Base-by-base conservation (phyloP, 2,888 invertebrate genomes). In the Trichacis sp. region DNA sequence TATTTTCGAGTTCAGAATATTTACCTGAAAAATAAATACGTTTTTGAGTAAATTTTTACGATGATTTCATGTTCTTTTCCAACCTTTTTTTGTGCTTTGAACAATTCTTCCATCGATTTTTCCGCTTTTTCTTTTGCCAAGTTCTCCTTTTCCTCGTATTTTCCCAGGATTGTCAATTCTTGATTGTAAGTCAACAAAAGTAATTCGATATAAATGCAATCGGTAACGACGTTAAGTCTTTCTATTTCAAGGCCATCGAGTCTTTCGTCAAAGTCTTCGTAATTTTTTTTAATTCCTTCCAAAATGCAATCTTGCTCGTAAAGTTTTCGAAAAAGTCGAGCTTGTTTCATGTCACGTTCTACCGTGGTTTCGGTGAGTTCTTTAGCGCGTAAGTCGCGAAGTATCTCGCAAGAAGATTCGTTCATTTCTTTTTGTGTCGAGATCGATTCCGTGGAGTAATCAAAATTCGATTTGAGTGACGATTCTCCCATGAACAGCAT, bases 121-220 rank as follows among this genome's bases (percentile, higher is more conserved):
- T 88, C 87, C 11, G 91, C 89, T 81, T 87, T 87, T 59, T 88
- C 87, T 17, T 88, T 86, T 9, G 93, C 83, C 45, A 85, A 79
- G 68, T 90, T 88, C 81, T 94, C 94, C 33, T 88, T 88, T 1
- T 88, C 86, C 78, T 94, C 93, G 73, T 90, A 93, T 40, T 91
- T 89, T 73, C 90, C 91, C 9, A 94, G 81, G 14, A 94, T 89
- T 46, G 90, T 87, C 77, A 94, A 85, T 80, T 94, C 94, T 78
- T 92, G 90, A 73, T 93, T 90, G 15, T 93, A 77, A 17, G 90
- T 90, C 17, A 91, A 86, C 45, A 92, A 81, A 75, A 88, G 89
- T 20, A 91, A 75, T 65, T 91, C 88, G 55, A 92, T 85, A 49
- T 92, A 88, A 60, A 87, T 85, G 0, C 87, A 83, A 15, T 87